Conservation (phyloP, 2,888 invertebrate species). For the Pseudoips prasinana region DNA sequence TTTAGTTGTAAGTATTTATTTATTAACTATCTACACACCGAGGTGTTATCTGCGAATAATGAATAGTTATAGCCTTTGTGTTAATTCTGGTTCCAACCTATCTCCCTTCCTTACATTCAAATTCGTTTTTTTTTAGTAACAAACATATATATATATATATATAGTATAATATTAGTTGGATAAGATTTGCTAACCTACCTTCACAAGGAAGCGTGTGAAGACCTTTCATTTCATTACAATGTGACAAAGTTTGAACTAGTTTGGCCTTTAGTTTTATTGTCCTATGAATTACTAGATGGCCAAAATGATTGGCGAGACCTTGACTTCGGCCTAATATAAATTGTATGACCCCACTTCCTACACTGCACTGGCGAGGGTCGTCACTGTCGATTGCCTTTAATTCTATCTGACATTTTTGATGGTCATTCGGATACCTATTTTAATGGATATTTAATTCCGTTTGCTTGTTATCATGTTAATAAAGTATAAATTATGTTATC, state of each 20-base stretch:
- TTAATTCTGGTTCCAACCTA: too few species aligned
- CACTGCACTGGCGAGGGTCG: constrained; percentile 62
- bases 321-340: constrained; percentile 76
- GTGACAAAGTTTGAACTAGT: constrained; percentile 36
- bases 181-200: constrained; percentile 9
- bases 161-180: too few species aligned
- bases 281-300: constrained; percentile 71
- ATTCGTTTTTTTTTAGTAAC: constrained; percentile 1
- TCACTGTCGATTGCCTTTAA: constrained; percentile 61
- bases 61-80: too few species aligned
- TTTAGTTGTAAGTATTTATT: too few species aligned
- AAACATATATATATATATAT: too few species aligned
- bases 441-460: too few species aligned
- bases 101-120: too few species aligned
- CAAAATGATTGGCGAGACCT: constrained; percentile 74
- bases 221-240: constrained; percentile 21
- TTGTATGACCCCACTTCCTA: constrained; percentile 76
- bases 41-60: too few species aligned
- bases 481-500: too few species aligned
- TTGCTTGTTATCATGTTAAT: too few species aligned
- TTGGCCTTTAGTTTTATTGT: constrained; percentile 69
- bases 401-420: constrained; percentile 48
- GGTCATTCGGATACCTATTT: constrained; percentile 31
- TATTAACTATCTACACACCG: too few species aligned
- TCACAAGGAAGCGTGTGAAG: constrained; percentile 18